Base-by-base conservation (phyloP, 2,888 invertebrate genomes). In the Mimachlamys varia region DNA sequence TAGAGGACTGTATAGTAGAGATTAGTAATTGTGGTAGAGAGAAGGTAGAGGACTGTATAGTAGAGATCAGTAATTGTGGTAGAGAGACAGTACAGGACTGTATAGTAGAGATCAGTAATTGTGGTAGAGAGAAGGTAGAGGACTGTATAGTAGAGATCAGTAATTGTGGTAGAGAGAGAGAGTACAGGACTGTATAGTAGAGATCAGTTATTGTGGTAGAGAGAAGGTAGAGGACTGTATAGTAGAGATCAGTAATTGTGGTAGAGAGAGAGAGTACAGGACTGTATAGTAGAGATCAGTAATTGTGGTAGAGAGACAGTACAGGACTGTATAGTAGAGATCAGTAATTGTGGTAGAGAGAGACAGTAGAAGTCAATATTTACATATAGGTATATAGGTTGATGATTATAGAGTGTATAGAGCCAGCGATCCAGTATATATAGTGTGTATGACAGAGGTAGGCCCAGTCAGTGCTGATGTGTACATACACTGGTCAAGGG, bases 401-500 rank as follows among this genome's bases (percentile, higher is more conserved):
- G 27, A 33, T 76, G 76, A 76, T 76, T 76, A 76, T 15, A 27
- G 33, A 76, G 76, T 22, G 10, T 76, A 27, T 76, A 76, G 19
- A 76, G 7, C 53, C 27, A 33, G 27, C 33, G 33, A 33, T 12
- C 33, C 76, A 76, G 76, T 76, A 13, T 27, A 12, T 76, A 33
- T 33, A 33, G 33, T 0, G 33, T 76, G 76, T 76, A 76, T 27
- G 76, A 76, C 76, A 76, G 76, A 76, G 76, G 76, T 76, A 12
- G 58, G 58, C 58, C 19, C 27, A 76, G 76, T 76, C 58, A 58
- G 76, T 27, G 76, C 10, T 76, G 76, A 58, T 76, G 76, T 76
- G 33, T 76, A 33, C 33, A 76, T 76, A 76, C 76, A 76, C 76
- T 76, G 76, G 76, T 76, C 76, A 76, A 76, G 76, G 19, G 53